Percentiles rank a stretch among this genome's conserved stretches.
Conservation (phyloP, 2,797 vertebrate genomes). For the Helarctos malayanus region DNA sequence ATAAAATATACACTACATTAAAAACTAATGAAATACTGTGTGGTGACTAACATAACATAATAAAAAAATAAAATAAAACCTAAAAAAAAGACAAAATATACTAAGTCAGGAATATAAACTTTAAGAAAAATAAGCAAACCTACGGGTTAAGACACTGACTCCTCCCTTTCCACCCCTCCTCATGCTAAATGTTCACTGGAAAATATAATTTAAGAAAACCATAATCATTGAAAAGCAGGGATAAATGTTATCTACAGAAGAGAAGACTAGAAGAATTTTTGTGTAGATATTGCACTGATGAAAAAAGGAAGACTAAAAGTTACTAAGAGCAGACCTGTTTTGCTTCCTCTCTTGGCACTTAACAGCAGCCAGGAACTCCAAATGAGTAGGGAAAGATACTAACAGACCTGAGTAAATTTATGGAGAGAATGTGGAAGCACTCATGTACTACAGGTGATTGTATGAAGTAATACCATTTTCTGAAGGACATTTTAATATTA, state of each 20-base stretch:
- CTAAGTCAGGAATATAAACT: not conserved
- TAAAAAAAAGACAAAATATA: slow-evolving; percentile 34
- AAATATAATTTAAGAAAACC: slow-evolving; percentile 34
- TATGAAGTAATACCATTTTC: slow-evolving; percentile 6
- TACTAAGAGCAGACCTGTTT: not conserved
- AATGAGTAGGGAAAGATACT: not conserved
- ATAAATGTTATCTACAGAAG: not conserved
- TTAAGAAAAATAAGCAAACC: not conserved
- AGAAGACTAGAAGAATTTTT: not conserved
- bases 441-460: not conserved
- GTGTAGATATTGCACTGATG: not conserved
- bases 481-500: not conserved
- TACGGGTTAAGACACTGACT: not conserved
- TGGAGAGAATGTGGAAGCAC: not conserved
- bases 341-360: not conserved
- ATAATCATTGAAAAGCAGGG: not conserved
- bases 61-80: too few relatives aligned
- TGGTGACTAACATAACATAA: too few relatives aligned
- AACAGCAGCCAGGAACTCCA: not conserved
- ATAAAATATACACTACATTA: not conserved
- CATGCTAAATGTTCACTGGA: slow-evolving; percentile 2
- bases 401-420: not conserved
- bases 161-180: not conserved
- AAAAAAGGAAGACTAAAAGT: not conserved
- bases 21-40: too few relatives aligned